Conservation (phyloP, 2,888 invertebrate species). For the Scaptomyza tumidula region DNA sequence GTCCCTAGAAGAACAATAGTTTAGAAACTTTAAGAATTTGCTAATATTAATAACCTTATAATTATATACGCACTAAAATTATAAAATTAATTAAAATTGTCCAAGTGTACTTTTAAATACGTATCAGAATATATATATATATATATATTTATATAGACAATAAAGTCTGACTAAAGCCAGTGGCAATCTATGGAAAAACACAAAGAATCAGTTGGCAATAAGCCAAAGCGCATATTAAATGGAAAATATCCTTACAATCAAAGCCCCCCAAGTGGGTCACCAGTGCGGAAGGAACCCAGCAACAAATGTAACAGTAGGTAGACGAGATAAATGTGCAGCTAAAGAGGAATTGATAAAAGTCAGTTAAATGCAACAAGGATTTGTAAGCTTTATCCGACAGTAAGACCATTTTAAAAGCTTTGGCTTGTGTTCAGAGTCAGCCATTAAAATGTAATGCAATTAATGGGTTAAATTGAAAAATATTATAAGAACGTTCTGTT, state of each 20-base stretch:
- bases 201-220: conserved; percentile 63
- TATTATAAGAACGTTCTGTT: not conserved
- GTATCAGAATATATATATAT: not conserved
- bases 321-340: conserved; percentile 10
- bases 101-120: not conserved
- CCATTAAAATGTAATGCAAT: not conserved
- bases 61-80: no score
- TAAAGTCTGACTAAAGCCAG: conserved; percentile 5
- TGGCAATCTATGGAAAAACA: conserved; percentile 26
- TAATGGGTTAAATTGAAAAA: conserved; percentile 2
- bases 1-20: no score
- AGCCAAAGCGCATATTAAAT: conserved; percentile 66
- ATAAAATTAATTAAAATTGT: not conserved
- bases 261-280: conserved; percentile 45
- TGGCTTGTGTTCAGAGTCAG: conserved; percentile 9
- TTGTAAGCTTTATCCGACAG: conserved; percentile 1
- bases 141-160: conserved; percentile 7
- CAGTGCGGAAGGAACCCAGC: conserved; percentile 24
- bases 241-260: conserved; percentile 28
- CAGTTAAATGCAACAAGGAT: conserved; percentile 29
- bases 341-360: conserved; percentile 42
- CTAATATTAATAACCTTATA: no score
- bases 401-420: conserved; percentile 9
- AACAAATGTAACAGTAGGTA: conserved; percentile 16
- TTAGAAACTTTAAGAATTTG: no score